A percentile compares a stretch with the other conserved stretches of the same genome.
These are phyloP conservation scores for Limenitis camilla DNA, from an alignment of 2,888 invertebrate genomes.

Conservation along the genomic window DNA sequence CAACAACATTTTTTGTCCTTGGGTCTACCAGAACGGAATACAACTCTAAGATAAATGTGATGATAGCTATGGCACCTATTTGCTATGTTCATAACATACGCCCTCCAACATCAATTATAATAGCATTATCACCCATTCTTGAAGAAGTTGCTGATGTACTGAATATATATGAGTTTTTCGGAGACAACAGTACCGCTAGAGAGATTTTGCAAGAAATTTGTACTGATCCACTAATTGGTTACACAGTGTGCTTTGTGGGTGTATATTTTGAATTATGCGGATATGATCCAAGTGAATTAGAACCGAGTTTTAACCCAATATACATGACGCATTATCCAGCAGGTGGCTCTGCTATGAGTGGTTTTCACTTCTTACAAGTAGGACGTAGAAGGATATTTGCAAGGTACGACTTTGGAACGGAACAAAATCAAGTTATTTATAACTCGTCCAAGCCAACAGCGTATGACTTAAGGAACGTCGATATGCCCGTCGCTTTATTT, in stretches of 20 bases:
- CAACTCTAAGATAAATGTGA: constrained; percentile 66
- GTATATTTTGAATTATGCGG: constrained; percentile 19
- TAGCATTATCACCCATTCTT: constrained; percentile 29
- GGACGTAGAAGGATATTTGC: constrained; percentile 28
- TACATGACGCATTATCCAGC: constrained; percentile 31
- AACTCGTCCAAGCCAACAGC: constrained; percentile 27
- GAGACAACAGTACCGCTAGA: constrained; percentile 2
- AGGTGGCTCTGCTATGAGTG: constrained; percentile 35
- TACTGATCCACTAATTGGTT: constrained; percentile 6
- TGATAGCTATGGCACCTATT: constrained; percentile 73
- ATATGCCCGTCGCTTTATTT: constrained; percentile 28
- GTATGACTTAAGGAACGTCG: constrained; percentile 32
- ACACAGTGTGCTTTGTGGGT: constrained; percentile 16
- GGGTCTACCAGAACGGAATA: constrained; percentile 65
- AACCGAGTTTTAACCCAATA: constrained; percentile 24
- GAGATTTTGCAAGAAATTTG: constrained; percentile 11
- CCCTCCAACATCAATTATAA: constrained; percentile 32
- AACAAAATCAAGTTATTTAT: constrained; percentile 25
- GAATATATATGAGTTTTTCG: constrained; percentile 20
- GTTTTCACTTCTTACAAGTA: constrained; percentile 36
- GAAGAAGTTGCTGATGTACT: constrained; percentile 11
- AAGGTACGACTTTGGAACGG: constrained; percentile 33
- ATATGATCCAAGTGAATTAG: constrained; percentile 24
- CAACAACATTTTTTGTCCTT: constrained; percentile 68
- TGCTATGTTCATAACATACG: constrained; percentile 50